Evolutionary conservation across 2,797 vertebrate species (phyloP).

Genomic region (Erithacus rubecula): DNA sequence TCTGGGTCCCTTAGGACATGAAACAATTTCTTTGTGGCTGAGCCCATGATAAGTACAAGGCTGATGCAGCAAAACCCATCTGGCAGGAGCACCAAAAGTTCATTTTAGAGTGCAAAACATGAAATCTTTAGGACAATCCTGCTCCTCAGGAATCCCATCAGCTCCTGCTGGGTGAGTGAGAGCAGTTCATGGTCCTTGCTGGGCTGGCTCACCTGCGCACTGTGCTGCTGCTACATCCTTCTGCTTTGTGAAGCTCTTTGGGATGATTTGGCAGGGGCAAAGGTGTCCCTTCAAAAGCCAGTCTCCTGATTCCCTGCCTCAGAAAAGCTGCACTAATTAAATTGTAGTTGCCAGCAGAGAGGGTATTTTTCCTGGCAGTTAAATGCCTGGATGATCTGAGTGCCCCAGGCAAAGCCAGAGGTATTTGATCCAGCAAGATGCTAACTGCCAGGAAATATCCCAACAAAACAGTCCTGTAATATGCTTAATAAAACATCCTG

Average conservation of each 20-base stretch:
- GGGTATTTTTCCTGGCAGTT: slow-evolving; percentile 29
- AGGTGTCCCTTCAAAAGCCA: slow-evolving; percentile 15
- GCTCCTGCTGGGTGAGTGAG: background rate
- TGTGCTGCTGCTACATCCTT: background rate
- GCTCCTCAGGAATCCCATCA: background rate
- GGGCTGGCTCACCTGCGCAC: background rate
- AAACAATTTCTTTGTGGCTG: background rate
- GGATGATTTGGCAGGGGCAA: background rate
- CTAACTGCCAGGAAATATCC: slow-evolving; percentile 40
- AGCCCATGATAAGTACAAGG: background rate
- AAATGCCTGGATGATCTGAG: background rate
- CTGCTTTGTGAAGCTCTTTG: background rate
- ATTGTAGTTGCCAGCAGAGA: background rate
- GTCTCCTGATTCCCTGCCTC: background rate
- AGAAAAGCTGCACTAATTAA: slow-evolving; percentile 29
- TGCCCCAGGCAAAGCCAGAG: slow-evolving; percentile 21
- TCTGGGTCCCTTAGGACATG: background rate
- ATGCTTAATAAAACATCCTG: background rate
- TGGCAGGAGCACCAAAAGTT: background rate
- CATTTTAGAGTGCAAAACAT: background rate
- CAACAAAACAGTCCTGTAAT: background rate
- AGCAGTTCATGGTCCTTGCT: background rate
- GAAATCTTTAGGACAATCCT: background rate
- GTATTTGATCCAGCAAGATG: slow-evolving; percentile 19
- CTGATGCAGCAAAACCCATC: background rate